Base-by-base conservation (phyloP, 2,113 vertebrate species). In the Origma solitaria region DNA sequence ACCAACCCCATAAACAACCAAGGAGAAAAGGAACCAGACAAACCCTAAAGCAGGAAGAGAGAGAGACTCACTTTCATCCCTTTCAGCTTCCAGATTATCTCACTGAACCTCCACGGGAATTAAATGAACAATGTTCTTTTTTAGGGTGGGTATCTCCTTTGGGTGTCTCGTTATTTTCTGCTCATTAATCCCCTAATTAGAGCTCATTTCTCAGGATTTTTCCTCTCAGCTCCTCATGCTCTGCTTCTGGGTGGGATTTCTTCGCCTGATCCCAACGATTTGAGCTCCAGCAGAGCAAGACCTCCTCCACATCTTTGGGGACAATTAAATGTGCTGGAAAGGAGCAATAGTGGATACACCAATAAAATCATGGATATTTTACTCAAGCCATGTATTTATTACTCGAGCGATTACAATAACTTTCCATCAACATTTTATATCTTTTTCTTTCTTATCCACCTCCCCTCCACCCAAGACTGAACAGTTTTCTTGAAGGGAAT, bases 191-290 rank as follows among this genome's bases (percentile, higher is more conserved):
- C 8, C 33, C 35, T 37, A 33, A 15, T 57, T 35, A 76, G 22
- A 21, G 11, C 4, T 33, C 5, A 1, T 9, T 75, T 75, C 3
- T 2, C 56, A 25, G 35, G 11, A 15, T 8, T 70, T 62, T 92
- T 69, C 40, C 65, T 60, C 62, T 78, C 84, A 75, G 51, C 33
- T 38, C 2, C 38, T 58, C 64, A 1, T 14, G 6, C 22, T 79
- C 28, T 64, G 40, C 57, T 79, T 24, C 70, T 84, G 73, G 61
- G 73, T 61, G 77, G 77, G 80, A 87, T 87, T 94, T 47, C 45
- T 91, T 35, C 57, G 10, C 69, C 54, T 76, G 44, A 70, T 64
- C 65, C 62, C 57, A 27, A 22, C 15, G 57, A 64, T 75, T 40
- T 31, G 47, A 22, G 61, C 31, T 78, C 14, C 60, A 54, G 71